Evolutionary conservation across 2,113 vertebrate species (phyloP), one percentile per base, ranked within the genome.

Genomic region (Manacus vitellinus): DNA sequence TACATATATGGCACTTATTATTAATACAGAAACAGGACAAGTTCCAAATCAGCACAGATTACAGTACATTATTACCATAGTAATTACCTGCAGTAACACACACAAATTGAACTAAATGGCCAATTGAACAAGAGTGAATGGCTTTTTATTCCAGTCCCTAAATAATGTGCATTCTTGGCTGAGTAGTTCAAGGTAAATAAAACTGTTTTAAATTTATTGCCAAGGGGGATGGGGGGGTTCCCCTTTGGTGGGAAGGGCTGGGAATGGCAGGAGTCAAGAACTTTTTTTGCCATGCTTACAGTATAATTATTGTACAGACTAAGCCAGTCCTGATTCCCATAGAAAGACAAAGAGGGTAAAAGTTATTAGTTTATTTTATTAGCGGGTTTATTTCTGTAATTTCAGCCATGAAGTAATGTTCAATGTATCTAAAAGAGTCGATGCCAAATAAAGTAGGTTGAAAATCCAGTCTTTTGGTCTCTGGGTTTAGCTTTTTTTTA

Each of bases 71-170:
- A 97, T 97, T 97, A 95, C 97, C 89, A 96, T 95, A 96, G 97
- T 97, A 97, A 98, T 98, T 98, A 98, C 98, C 97, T 97, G 97
- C 97, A 92, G 97, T 88, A 96, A 97, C 97, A 96, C 97, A 95
- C 97, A 95, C 97, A 97, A 97, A 98, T 98, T 97, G 98, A 97
- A 95, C 97, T 97, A 97, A 98, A 98, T 97, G 97, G 97, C 96
- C 98, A 97, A 98, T 97, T 98, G 97, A 97, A 96, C 94, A 68
- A 94, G 97, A 98, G 97, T 98, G 97, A 98, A 96, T 97, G 97
- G 97, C 97, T 98, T 98, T 97, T 97, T 97, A 98, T 98, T 97
- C 96, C 88, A 86, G 97, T 92, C 94, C 97, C 97, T 98, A 98
- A 98, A 97, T 98, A 97, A 97, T 97, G 97, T 71, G 97, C 94